Base-by-base conservation (phyloP, 53 echinoderm and acorn worm genomes). In the Glandiceps talaboti region DNA sequence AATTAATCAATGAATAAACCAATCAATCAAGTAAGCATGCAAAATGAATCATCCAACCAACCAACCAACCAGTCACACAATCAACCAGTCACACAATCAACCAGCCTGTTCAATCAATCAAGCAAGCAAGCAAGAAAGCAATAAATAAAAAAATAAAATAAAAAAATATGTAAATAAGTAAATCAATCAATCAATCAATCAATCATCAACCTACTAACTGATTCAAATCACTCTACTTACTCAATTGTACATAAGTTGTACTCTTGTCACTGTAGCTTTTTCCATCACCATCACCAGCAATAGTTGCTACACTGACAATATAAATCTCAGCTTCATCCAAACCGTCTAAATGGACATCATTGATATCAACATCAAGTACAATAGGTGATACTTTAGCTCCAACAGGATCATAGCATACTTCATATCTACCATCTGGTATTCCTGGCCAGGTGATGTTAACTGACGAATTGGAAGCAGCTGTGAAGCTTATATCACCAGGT, bases 391-490 rank as follows among this genome's bases (percentile, higher is more conserved):
- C 26, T 1, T 76, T 30, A 0, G 32, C 78, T 1, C 74, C 78
- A 26, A 14, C 73, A 73, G 84, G 84, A 0, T 32, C 26, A 31
- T 83, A 83, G 31, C 84, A 83, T 10, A 84, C 84, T 79, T 84
- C 79, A 32, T 84, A 84, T 25, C 33, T 29, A 29, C 25, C 80
- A 28, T 88, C 84, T 27, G 64, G 79, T 1, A 20, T 32, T 0
- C 88, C 88, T 0, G 0, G 1, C 91, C 91, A 91, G 1, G 26
- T 74, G 14, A 91, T 28, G 14, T 83, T 33, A 27, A 88, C 74
- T 1, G 83, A 80, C 30, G 90, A 86, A 72, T 83, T 86, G 0
- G 86, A 80, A 6, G 84, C 33, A 30, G 27, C 30, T 1, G 31
- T 83, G 27, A 73, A 45, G 20, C 64, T 45, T 45, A 45, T 45